These are phyloP conservation scores for Pterocles burchelli DNA, from an alignment of 2,113 vertebrate genomes.

Conservation along the genomic window DNA sequence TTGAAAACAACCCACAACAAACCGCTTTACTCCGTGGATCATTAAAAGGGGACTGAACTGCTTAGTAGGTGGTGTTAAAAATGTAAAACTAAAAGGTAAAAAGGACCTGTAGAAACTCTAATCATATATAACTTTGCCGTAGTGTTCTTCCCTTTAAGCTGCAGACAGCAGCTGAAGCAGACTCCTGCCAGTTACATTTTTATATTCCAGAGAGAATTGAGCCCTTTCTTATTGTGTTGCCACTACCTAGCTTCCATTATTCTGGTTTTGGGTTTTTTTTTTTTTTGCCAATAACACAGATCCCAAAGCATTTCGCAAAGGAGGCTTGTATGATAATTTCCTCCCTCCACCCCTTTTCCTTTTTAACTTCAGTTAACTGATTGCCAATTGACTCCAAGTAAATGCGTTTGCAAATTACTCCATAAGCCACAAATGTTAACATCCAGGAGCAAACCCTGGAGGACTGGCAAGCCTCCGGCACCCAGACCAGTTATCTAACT, in stretches of 20 bases:
- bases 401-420: neutral
- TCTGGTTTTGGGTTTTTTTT: neutral
- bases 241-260: neutral
- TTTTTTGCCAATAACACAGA: neutral
- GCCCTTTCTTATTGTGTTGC: neutral
- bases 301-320: neutral
- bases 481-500: neutral
- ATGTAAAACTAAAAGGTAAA: neutral
- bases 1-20: neutral
- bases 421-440: neutral
- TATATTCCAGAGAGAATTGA: neutral
- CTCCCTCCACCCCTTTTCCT: neutral
- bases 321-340: neutral
- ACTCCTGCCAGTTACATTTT: neutral
- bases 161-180: neutral
- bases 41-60: neutral
- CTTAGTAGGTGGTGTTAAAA: neutral
- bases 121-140: neutral
- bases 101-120: neutral
- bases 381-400: neutral
- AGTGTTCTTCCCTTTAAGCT: neutral
- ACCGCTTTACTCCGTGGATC: neutral
- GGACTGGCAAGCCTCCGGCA: neutral
- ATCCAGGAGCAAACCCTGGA: neutral
- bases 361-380: conserved; percentile 2